Evolutionary conservation across 1,140 invertebrate species (phyloP).

Genomic region (Ips nitidus): DNA sequence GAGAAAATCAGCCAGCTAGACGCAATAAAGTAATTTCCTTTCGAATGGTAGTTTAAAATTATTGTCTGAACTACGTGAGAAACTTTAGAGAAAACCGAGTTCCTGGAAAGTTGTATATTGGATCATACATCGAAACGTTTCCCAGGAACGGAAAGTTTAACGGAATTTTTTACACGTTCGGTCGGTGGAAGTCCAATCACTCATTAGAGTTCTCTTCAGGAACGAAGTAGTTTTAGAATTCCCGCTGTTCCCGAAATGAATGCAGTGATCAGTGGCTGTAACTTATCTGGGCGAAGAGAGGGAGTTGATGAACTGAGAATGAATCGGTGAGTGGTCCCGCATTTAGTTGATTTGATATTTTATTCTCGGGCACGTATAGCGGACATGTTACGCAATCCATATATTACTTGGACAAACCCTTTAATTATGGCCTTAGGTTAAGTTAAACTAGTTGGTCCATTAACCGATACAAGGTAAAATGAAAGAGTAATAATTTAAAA

Average conservation of each 20-base stretch:
- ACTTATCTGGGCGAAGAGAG: constrained; percentile 19
- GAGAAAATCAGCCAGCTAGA: background rate
- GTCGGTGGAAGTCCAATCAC: constrained; percentile 25
- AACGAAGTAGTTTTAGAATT: constrained; percentile 23
- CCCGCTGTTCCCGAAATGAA: constrained; percentile 18
- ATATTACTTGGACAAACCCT: background rate
- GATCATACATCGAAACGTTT: constrained; percentile 24
- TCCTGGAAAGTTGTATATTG: constrained; percentile 17
- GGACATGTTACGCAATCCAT: background rate
- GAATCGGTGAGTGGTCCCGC: constrained; percentile 22
- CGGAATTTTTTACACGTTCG: constrained; percentile 18
- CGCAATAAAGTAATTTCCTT: background rate
- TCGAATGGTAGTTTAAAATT: background rate
- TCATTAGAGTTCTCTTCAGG: constrained; percentile 29
- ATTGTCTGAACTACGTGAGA: background rate
- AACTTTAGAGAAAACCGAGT: background rate
- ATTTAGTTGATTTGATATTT: constrained; percentile 24
- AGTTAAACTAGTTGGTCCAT: too few relatives aligned
- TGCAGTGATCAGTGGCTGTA: constrained; percentile 27
- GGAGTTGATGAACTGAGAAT: constrained; percentile 31
- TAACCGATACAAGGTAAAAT: too few relatives aligned
- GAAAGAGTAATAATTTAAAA: background rate
- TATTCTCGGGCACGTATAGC: constrained; percentile 16
- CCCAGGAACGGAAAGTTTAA: constrained; percentile 13
- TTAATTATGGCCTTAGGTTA: too few relatives aligned